Percentiles rank a stretch among this genome's conserved stretches.
phyloP scores from a whole-genome alignment of 2,888 invertebrate genomes.

The Plebejus melissa region DNA sequence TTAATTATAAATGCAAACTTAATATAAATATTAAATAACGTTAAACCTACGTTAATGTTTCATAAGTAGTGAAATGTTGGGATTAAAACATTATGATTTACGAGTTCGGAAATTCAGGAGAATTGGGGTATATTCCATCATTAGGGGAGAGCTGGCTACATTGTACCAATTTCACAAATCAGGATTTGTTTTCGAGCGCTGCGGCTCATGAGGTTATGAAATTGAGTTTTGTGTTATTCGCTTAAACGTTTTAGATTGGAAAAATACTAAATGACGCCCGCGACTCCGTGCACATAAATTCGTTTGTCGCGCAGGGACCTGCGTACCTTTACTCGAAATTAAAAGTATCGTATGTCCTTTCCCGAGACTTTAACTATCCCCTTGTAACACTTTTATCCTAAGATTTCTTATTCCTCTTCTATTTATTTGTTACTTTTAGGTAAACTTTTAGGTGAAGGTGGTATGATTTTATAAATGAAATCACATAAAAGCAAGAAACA shows the following conservation, averaged over 20 bases:
- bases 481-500: too few relatives aligned
- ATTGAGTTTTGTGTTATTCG: not conserved
- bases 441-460: too few relatives aligned
- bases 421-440: too few relatives aligned
- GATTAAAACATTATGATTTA: not conserved
- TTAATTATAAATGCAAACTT: not conserved
- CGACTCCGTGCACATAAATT: too few relatives aligned
- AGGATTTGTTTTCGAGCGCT: not conserved
- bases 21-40: not conserved
- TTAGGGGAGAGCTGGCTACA: not conserved
- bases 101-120: not conserved
- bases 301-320: too few relatives aligned
- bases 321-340: too few relatives aligned
- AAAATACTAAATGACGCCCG: not conserved
- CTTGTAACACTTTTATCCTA: too few relatives aligned
- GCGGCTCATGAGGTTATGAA: not conserved
- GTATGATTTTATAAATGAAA: too few relatives aligned
- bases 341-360: too few relatives aligned
- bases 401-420: too few relatives aligned
- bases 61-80: not conserved
- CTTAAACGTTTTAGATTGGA: not conserved
- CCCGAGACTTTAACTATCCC: too few relatives aligned
- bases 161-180: constrained; percentile 6
- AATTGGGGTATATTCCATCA: not conserved
- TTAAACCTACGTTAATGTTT: not conserved